These are phyloP conservation scores for Stigmatopora argus DNA, from an alignment of 2,113 vertebrate genomes.

Conservation along the genomic window DNA sequence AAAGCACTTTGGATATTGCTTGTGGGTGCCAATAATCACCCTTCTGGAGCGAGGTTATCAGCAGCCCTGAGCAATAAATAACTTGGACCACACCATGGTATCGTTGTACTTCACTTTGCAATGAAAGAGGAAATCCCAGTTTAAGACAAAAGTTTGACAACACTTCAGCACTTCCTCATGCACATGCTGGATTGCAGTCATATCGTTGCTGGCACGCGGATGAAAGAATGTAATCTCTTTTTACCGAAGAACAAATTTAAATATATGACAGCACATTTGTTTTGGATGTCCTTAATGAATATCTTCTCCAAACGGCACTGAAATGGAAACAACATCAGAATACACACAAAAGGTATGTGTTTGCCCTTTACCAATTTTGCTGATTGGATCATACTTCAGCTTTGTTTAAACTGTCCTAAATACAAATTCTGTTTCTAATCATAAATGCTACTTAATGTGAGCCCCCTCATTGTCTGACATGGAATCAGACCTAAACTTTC, in stretches of 20 bases:
- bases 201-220: neutral
- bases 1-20: too few relatives aligned
- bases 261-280: neutral
- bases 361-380: too few relatives aligned
- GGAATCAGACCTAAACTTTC: too few relatives aligned
- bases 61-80: neutral
- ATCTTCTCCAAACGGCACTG: neutral
- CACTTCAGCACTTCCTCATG: slow-evolving; percentile 47
- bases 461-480: too few relatives aligned
- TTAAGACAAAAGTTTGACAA: slow-evolving; percentile 32
- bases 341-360: slow-evolving; percentile 25
- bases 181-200: slow-evolving; percentile 13
- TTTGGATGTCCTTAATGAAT: slow-evolving; percentile 2
- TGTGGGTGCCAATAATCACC: neutral
- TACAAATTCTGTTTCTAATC: too few relatives aligned
- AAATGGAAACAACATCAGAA: slow-evolving; percentile 31
- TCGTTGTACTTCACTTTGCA: slow-evolving; percentile 9
- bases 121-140: slow-evolving; percentile 55
- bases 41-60: neutral
- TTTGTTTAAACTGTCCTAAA: neutral
- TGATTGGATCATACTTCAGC: neutral
- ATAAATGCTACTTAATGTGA: too few relatives aligned
- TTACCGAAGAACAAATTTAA: neutral
- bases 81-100: neutral
- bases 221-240: neutral